These are phyloP conservation scores for Drosophila melanica DNA, from an alignment of 1,140 invertebrate species.

Conservation along the genomic window DNA sequence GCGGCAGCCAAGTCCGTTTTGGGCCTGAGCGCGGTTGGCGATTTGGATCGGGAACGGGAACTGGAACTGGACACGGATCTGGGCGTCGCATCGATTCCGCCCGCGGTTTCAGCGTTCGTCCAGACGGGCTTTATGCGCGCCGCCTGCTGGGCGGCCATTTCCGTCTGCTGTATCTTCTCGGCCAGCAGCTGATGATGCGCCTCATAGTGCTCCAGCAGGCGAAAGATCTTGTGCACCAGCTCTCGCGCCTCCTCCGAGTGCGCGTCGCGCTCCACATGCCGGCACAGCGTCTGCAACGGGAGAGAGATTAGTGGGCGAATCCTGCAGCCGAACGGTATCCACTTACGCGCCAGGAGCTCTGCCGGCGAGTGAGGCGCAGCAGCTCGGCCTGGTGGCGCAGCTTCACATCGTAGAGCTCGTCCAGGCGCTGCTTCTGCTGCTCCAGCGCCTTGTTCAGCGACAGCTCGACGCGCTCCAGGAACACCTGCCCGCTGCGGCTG, in stretches of 20 bases:
- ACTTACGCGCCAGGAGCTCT: constrained; percentile 67
- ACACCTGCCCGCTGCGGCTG: constrained; percentile 63
- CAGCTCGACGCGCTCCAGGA: constrained; percentile 70
- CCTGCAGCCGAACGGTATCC: not conserved
- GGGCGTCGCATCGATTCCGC: not conserved
- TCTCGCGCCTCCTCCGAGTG: constrained; percentile 56
- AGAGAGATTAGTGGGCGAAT: not conserved
- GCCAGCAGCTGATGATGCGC: constrained; percentile 53
- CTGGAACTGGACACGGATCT: too few species aligned
- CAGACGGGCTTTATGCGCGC: constrained; percentile 53
- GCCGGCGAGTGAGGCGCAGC: constrained; percentile 53
- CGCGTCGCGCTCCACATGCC: constrained; percentile 51
- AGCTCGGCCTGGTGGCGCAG: constrained; percentile 67
- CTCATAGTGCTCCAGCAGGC: constrained; percentile 69
- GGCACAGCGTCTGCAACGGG: constrained; percentile 46
- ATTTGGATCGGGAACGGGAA: too few species aligned
- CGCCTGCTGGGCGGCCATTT: constrained; percentile 48
- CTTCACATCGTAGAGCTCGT: constrained; percentile 60
- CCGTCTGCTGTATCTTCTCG: constrained; percentile 64
- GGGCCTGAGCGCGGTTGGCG: not conserved
- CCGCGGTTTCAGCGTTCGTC: constrained; percentile 5
- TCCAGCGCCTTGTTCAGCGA: constrained; percentile 71
- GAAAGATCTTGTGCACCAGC: constrained; percentile 65
- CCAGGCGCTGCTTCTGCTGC: constrained; percentile 61
- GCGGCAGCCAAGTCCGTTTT: not conserved